Evolutionary conservation across 1,140 invertebrate species (phyloP).

Genomic region (Leptinotarsa defecta): DNA sequence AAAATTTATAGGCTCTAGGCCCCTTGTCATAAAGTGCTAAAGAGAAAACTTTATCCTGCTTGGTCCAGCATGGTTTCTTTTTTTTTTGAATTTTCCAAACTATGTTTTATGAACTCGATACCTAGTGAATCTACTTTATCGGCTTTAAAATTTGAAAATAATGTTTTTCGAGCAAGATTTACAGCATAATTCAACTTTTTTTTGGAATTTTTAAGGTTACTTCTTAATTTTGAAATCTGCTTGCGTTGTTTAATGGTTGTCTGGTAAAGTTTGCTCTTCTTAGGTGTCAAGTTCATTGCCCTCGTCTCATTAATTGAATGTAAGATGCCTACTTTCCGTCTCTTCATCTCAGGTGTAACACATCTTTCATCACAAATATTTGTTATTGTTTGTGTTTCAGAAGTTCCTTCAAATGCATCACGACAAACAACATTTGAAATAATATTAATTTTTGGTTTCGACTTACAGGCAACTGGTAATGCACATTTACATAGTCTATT

Average conservation of each 20-base stretch:
- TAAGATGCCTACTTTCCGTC: conserved; percentile 2
- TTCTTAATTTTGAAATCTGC: neutral
- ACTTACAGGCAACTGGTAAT: neutral
- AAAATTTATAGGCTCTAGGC: conserved; percentile 19
- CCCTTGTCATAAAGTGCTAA: neutral
- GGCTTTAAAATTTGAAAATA: neutral
- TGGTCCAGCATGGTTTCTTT: conserved; percentile 3
- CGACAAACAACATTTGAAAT: neutral
- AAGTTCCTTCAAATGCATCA: conserved; percentile 7
- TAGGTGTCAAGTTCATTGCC: too few species aligned
- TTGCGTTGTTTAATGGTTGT: too few species aligned
- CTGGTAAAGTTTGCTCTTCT: too few species aligned
- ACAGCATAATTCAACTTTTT: conserved; percentile 15
- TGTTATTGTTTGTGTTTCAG: neutral
- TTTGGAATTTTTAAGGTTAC: neutral
- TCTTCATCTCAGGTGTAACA: neutral
- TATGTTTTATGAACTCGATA: too few species aligned
- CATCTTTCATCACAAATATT: neutral
- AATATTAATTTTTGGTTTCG: neutral
- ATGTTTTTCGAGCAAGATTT: conserved; percentile 16
- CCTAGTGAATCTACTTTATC: neutral
- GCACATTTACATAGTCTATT: conserved; percentile 2
- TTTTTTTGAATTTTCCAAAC: conserved; percentile 11
- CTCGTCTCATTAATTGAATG: neutral
- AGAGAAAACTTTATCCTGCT: neutral